Conservation (phyloP, 2,113 vertebrate genomes). For the Saguinus midas region DNA sequence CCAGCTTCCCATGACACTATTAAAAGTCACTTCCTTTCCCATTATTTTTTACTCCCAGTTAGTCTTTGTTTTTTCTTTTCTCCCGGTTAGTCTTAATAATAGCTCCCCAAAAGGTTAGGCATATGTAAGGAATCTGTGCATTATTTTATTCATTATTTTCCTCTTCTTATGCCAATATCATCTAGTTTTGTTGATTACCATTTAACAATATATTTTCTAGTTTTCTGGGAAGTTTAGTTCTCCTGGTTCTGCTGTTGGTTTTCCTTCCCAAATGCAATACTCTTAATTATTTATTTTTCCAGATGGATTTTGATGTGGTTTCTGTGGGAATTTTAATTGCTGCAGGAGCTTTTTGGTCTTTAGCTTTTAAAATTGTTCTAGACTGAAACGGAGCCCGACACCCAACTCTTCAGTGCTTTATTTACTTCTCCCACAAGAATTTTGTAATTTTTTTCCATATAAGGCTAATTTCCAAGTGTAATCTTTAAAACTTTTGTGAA, state of each 20-base stretch:
- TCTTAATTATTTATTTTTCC: neutral
- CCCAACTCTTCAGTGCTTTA: neutral
- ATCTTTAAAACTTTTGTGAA: neutral
- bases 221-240: neutral
- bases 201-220: neutral
- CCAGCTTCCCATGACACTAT: neutral
- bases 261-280: neutral
- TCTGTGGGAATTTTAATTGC: neutral
- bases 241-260: neutral
- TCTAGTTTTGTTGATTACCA: neutral
- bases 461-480: neutral
- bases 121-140: neutral
- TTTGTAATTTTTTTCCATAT: neutral
- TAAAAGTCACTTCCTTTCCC: neutral
- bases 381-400: neutral
- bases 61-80: neutral
- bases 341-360: neutral
- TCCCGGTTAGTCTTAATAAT: neutral
- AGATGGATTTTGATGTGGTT: neutral
- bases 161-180: neutral
- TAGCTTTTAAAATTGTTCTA: neutral
- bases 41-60: neutral
- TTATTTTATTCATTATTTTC: neutral
- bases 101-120: neutral
- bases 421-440: neutral